Percentiles rank a stretch among this genome's conserved stretches.
Evolutionary conservation across 2,888 invertebrate genomes (phyloP).

Genomic region (Xanthorhoe designata): DNA sequence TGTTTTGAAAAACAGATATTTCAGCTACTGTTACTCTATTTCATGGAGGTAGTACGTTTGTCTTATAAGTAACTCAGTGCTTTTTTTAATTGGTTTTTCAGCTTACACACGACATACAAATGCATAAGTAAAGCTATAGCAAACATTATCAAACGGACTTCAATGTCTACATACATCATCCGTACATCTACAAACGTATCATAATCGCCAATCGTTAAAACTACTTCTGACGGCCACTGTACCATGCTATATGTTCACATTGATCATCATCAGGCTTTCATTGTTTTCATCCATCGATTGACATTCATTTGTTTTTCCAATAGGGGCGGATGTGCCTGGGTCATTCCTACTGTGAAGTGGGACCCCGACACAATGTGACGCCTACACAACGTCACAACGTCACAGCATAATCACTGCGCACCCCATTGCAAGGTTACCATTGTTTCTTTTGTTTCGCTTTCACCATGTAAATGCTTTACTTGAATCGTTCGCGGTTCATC

Average conservation of each 20-base stretch:
- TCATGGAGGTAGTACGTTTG: too few relatives aligned
- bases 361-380: constrained; percentile 71
- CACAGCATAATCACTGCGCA: constrained; percentile 28
- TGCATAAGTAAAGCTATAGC: too few relatives aligned
- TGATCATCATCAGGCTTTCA: constrained; percentile 13
- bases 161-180: too few relatives aligned
- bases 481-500: constrained; percentile 3
- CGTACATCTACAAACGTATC: too few relatives aligned
- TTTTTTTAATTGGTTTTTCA: too few relatives aligned
- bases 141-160: too few relatives aligned
- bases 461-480: constrained; percentile 18
- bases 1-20: too few relatives aligned
- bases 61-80: too few relatives aligned
- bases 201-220: not conserved
- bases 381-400: constrained; percentile 26
- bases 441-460: constrained; percentile 23
- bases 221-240: not conserved
- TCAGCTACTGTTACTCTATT: too few relatives aligned
- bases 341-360: constrained; percentile 77
- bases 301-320: constrained; percentile 44
- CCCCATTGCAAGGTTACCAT: constrained; percentile 35
- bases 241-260: not conserved
- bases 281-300: constrained; percentile 43
- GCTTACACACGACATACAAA: too few relatives aligned
- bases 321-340: constrained; percentile 75